Base-by-base conservation (phyloP, 2,888 invertebrate genomes). In the Leptinotarsa peninsularis region DNA sequence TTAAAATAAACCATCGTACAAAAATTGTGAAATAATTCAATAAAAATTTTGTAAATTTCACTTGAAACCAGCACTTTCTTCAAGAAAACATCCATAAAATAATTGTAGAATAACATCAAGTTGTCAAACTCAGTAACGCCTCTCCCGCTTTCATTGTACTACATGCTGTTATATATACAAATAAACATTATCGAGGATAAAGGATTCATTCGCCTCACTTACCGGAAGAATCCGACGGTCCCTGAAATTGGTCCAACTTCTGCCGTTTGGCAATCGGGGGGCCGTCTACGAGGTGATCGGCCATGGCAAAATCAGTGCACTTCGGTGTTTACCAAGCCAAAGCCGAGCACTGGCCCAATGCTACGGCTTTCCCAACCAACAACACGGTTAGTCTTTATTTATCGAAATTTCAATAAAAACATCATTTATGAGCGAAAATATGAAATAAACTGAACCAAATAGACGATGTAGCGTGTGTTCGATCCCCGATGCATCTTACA, bases 251-350 rank as follows among this genome's bases (percentile, higher is more conserved):
- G 92, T 91, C 94, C 90, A 97, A 94, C 91, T 97, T 97, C 89
- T 94, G 94, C 93, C 97, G 94, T 94, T 98, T 97, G 89, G 89
- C 87, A 89, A 94, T 96, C 90, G 97, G 96, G 93, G 97, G 97
- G 91, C 97, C 97, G 91, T 96, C 96, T 90, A 93, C 93, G 89
- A 95, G 93, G 91, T 95, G 95, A 93, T 97, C 97, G 91, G 96
- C 96, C 97, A 97, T 97, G 85, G 86, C 85, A 84, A 83, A 84
- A 83, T 82, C 80, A 78, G 81, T 83, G 81, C 84, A 85, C 84
- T 87, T 86, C 86, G 90, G 91, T 92, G 91, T 92, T 92, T 92
- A 91, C 91, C 90, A 91, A 91, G 90, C 91, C 83, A 90, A 91
- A 91, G 90, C 91, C 91, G 91, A 91, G 90, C 86, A 86, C 86